Conservation (phyloP, 2,797 vertebrate genomes). For the Leucoraja ocellata region DNA sequence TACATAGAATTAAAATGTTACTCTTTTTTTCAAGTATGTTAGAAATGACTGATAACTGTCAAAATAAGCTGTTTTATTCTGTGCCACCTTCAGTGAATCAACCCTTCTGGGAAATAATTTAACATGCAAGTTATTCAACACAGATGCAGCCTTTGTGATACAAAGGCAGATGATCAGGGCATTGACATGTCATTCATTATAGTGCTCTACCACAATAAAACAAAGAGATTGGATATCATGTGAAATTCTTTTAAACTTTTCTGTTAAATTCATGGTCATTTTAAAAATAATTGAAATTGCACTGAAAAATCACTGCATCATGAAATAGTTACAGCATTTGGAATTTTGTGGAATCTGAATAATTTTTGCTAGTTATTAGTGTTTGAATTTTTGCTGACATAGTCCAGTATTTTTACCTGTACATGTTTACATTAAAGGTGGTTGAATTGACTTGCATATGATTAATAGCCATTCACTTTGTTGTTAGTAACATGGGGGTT, state of each 20-base stretch:
- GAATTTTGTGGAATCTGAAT: background rate
- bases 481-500: background rate
- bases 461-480: background rate
- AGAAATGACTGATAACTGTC: constrained; percentile 26
- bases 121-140: constrained; percentile 23
- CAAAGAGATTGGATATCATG: background rate
- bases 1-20: constrained; percentile 35
- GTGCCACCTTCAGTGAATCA: background rate
- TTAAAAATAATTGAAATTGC: background rate
- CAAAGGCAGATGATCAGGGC: constrained; percentile 19
- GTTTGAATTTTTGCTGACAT: background rate
- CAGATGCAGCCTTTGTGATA: background rate
- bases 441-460: background rate
- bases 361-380: background rate
- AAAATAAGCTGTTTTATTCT: constrained; percentile 29
- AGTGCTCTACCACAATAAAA: background rate
- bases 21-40: constrained; percentile 15
- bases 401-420: background rate
- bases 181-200: background rate
- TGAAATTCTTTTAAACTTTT: background rate
- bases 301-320: background rate
- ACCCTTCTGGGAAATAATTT: background rate
- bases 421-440: background rate
- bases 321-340: background rate
- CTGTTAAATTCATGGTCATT: background rate